Conservation (phyloP, 2,888 invertebrate species). For the Chaitophorus viminalis region DNA sequence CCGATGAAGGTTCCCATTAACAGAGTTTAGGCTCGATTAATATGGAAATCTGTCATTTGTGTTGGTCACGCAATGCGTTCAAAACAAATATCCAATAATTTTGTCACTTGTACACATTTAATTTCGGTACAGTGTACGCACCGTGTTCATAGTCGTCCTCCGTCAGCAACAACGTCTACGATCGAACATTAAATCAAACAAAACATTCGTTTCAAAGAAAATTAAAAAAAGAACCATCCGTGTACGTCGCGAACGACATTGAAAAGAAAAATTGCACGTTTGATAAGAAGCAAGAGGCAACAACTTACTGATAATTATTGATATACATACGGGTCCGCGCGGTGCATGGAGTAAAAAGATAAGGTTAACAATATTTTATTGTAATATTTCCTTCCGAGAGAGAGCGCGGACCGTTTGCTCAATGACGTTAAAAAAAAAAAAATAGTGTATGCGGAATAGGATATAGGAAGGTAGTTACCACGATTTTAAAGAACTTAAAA, state of each 20-base stretch:
- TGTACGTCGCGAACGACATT: slow-evolving; percentile 53
- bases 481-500: no score
- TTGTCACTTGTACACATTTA: slow-evolving; percentile 1
- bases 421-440: no score
- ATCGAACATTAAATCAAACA: not conserved
- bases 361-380: no score
- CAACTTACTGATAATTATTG: no score
- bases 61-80: not conserved
- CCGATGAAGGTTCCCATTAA: slow-evolving; percentile 34
- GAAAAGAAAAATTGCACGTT: slow-evolving; percentile 54
- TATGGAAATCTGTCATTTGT: slow-evolving; percentile 27
- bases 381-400: no score
- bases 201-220: not conserved
- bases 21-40: slow-evolving; percentile 9
- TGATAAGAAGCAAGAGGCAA: slow-evolving; percentile 35
- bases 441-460: no score
- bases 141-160: not conserved
- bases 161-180: not conserved
- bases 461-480: no score
- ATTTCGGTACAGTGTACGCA: not conserved
- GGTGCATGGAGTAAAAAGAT: slow-evolving; percentile 34
- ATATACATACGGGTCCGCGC: not conserved
- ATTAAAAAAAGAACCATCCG: slow-evolving; percentile 14
- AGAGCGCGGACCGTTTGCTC: no score
- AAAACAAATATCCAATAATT: not conserved